Percentiles rank a stretch among this genome's conserved stretches.
Evolutionary conservation across 2,888 invertebrate genomes (phyloP).

Genomic region (Temnothorax unifasciatus): DNA sequence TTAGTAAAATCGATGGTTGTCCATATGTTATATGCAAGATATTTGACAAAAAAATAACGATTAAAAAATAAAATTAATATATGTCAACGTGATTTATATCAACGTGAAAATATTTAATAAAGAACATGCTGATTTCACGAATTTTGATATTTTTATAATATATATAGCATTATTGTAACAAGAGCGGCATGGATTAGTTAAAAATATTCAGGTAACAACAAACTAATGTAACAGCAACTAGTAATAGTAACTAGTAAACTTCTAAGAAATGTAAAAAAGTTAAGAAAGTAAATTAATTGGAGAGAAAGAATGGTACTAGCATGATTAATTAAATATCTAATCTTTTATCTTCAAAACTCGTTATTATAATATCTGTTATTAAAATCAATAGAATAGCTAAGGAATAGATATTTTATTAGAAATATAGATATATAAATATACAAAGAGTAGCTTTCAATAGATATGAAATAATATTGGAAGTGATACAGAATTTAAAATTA

Average conservation of each 20-base stretch:
- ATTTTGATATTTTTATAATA: background rate
- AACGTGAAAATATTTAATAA: background rate
- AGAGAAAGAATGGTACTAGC: background rate
- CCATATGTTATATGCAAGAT: background rate
- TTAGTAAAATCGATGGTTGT: background rate
- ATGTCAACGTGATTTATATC: background rate
- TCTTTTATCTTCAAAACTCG: background rate
- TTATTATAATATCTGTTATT: background rate
- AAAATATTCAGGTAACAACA: background rate
- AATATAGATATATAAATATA: background rate
- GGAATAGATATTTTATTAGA: background rate
- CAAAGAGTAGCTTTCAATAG: background rate
- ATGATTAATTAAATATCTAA: slow-evolving; percentile 16
- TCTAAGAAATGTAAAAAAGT: background rate
- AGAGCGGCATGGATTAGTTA: background rate
- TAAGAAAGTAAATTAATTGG: background rate
- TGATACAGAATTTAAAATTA: background rate
- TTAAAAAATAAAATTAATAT: background rate
- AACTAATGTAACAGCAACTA: background rate
- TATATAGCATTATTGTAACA: background rate
- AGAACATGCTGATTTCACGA: background rate
- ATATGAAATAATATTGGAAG: background rate
- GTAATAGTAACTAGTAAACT: slow-evolving; percentile 10
- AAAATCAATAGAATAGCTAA: background rate
- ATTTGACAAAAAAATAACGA: background rate